Base-by-base conservation (phyloP, 2,888 invertebrate species). In the Elmis aenea region DNA sequence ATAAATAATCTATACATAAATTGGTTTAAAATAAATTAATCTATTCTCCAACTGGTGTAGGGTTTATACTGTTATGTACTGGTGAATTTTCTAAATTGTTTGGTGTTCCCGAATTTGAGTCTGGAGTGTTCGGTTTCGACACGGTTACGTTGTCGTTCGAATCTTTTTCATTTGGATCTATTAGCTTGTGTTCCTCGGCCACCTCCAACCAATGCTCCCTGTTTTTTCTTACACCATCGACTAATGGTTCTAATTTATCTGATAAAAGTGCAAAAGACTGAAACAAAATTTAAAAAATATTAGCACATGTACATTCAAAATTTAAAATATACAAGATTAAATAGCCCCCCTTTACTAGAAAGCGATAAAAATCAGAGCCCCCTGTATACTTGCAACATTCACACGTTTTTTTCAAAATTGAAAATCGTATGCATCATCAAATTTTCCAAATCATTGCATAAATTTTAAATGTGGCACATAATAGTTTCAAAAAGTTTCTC, bases 211-310 rank as follows among this genome's bases (percentile, higher is more conserved):
- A 94, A 58, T 90, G 85, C 20, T 75, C 73, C 37, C 88, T 80
- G 66, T 94, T 94, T 55, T 78, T 74, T 45, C 80, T 75, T 10
- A 92, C 90, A 21, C 93, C 86, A 23, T 86, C 84, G 5, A 88
- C 79, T 65, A 94, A 71, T 3, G 89, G 88, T 53, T 81, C 79
- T 40, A 94, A 68, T 48, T 83, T 79, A 15, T 83, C 77, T n/a
- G 82, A 90, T 42, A 93, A 70, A 26, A 78, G 73, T 32, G 88
- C 83, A 66, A 94, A 91, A 51, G 90, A 83, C 92, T 93, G 67
- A 2, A 70, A 63, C 45, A 12, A 38, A 33, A 11, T 10, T 31
- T 11, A 11, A 14, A 10, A 26, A 14, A 10, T 31, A 8, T n/a
- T n/a, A n/a, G n/a, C n/a, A n/a, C n/a, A n/a, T n/a, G n/a, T n/a